phyloP scores from a whole-genome alignment of 2,888 invertebrate genomes.

The Drosophila prostipennis region DNA sequence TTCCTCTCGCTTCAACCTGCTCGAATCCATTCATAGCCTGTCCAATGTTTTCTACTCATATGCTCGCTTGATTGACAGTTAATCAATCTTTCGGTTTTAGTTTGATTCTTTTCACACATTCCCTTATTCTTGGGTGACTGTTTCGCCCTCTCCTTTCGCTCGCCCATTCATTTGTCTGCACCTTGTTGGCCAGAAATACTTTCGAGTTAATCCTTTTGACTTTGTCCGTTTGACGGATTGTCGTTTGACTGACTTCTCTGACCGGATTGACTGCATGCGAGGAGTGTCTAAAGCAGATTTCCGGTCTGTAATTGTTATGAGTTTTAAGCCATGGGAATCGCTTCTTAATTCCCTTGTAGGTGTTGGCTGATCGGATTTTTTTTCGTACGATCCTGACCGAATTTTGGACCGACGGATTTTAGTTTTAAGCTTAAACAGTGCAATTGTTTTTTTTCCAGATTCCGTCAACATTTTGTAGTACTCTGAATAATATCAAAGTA shows the following conservation, averaged over 20 bases:
- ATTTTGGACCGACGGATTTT: too few species aligned
- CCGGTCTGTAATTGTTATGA: constrained; percentile 62
- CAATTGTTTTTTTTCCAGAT: not conserved
- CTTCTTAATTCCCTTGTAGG: constrained; percentile 34
- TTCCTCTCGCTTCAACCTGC: constrained; percentile 55
- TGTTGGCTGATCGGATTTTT: constrained; percentile 61
- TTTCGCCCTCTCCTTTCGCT: constrained; percentile 30
- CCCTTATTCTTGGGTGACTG: constrained; percentile 58
- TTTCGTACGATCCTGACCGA: not conserved
- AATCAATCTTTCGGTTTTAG: constrained; percentile 71
- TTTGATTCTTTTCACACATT: constrained; percentile 69
- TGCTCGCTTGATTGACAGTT: constrained; percentile 70
- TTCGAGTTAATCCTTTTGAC: constrained; percentile 75
- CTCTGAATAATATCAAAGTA: too few species aligned
- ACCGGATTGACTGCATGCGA: constrained; percentile 29
- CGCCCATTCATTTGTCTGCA: constrained; percentile 35
- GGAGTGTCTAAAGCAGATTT: constrained; percentile 70
- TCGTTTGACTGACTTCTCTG: constrained; percentile 55
- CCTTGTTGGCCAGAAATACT: constrained; percentile 52
- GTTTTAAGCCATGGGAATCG: constrained; percentile 19
- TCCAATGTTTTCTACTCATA: constrained; percentile 41
- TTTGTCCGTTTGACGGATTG: constrained; percentile 71
- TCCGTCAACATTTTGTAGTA: too few species aligned
- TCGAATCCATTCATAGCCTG: constrained; percentile 63
- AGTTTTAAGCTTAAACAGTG: too few species aligned